Evolutionary conservation across 35 echinoderm and acorn worm genomes (phyloP), one percentile per base, ranked within the genome.

Genomic region (Ptychodera flava): DNA sequence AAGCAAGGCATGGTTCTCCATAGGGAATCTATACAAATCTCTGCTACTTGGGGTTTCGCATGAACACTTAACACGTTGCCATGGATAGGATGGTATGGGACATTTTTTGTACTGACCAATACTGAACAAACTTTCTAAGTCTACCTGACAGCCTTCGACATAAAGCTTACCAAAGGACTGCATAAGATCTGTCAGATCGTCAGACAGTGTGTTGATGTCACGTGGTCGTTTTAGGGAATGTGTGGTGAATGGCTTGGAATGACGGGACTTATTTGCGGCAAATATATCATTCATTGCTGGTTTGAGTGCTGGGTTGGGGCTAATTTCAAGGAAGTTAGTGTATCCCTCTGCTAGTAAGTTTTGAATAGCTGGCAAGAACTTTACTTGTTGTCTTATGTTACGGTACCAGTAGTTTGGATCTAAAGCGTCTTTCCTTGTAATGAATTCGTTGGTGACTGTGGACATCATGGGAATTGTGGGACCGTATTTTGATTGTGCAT

Each of bases 11-110:
- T 98, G 95, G 45, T 91, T 37, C 78, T 90, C 80, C 12, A 90
- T 85, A 15, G 95, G 95, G 80, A 98, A 98, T 36, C 88, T 53
- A 85, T 92, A 98, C 88, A 98, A 64, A 80, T 94, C 89, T 16
- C 79, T 79, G 45, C 90, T 89, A 45, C 87, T 91, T 29, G 90
- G 83, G 0, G 35, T 28, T 37, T 34, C 35, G 10, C 33, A 34
- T 15, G 82, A 35, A 83, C 82, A 83, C 31, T 1, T 12, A 2
- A 83, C 31, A 12, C 82, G 82, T 37, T 83, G 82, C 82, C 82
- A 83, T 83, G 82, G 82, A 36, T 83, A 83, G 33, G 37, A 10
- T 37, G 82, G 82, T 83, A 83, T 27, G 28, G 82, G 37, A 14
- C 37, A 29, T 36, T 36, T 36, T 12, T 35, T 14, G 27, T 28